Evolutionary conservation across 2,888 invertebrate species (phyloP).

Genomic region (Drosophila aldrichi): DNA sequence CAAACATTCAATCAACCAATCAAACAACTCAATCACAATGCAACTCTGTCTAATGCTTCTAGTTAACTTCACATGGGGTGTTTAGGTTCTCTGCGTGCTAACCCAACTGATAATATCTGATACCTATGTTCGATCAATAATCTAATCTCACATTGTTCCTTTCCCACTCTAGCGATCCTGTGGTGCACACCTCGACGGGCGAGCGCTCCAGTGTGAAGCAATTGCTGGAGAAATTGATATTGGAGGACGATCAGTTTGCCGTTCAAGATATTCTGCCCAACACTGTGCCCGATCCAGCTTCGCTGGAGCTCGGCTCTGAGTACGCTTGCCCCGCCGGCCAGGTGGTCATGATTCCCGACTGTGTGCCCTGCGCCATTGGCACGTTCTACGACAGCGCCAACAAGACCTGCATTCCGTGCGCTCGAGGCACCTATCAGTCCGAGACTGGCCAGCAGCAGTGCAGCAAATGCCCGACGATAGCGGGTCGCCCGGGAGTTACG

Average conservation of each 20-base stretch:
- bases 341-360: slow-evolving; percentile 96
- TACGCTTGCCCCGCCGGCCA: slow-evolving; percentile 97
- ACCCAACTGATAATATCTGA: slow-evolving; percentile 21
- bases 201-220: slow-evolving; percentile 93
- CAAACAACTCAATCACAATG: slow-evolving; percentile 35
- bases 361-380: slow-evolving; percentile 97
- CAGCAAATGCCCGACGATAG: slow-evolving; percentile 94
- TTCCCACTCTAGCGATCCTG: slow-evolving; percentile 90
- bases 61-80: slow-evolving; percentile 47
- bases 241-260: slow-evolving; percentile 97
- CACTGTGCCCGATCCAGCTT: slow-evolving; percentile 96
- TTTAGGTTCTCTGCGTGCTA: slow-evolving; percentile 48
- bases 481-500: slow-evolving; percentile 95
- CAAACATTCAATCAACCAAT: slow-evolving; percentile 24
- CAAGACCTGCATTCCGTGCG: slow-evolving; percentile 93
- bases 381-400: slow-evolving; percentile 92
- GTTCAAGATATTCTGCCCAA: slow-evolving; percentile 97
- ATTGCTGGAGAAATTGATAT: slow-evolving; percentile 94
- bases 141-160: not conserved
- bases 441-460: slow-evolving; percentile 96
- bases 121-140: no score
- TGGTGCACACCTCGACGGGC: slow-evolving; percentile 93
- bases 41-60: slow-evolving; percentile 52
- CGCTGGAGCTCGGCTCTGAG: slow-evolving; percentile 93
- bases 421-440: slow-evolving; percentile 96